A percentile compares a stretch with the other conserved stretches of the same genome.
These are phyloP conservation scores for Lagria hirta DNA, from an alignment of 2,888 invertebrate species.

Conservation along the genomic window DNA sequence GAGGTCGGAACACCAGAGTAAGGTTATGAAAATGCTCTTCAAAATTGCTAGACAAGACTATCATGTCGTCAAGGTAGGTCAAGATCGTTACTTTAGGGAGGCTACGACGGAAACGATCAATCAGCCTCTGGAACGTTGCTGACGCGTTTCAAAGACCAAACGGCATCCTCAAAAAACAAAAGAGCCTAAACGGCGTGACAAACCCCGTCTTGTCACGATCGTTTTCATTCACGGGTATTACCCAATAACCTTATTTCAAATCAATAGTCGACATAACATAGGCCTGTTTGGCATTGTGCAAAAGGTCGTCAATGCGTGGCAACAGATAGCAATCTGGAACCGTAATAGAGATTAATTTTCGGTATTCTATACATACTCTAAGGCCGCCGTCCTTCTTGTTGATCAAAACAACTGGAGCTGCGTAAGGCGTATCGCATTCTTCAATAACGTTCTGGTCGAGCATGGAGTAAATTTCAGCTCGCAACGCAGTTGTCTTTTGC, in stretches of 20 bases:
- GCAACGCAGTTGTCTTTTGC: background rate
- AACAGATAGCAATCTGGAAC: conserved; percentile 17
- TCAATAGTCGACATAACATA: conserved; percentile 27
- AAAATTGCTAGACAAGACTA: too few species aligned
- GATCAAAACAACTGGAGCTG: conserved; percentile 21
- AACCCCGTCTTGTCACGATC: conserved; percentile 29
- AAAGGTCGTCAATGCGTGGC: conserved; percentile 17
- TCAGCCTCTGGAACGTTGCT: conserved; percentile 36
- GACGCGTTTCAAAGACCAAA: conserved; percentile 36
- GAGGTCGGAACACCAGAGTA: too few species aligned
- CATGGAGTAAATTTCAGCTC: conserved; percentile 1
- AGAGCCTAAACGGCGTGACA: conserved; percentile 38
- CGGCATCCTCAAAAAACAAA: conserved; percentile 31
- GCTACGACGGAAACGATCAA: conserved; percentile 36
- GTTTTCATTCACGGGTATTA: conserved; percentile 14
- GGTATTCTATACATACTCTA: conserved; percentile 16
- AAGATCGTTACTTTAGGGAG: too few species aligned
- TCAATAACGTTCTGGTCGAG: conserved; percentile 9
- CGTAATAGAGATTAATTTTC: conserved; percentile 15
- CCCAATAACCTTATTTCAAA: conserved; percentile 25
- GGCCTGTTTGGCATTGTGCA: conserved; percentile 8
- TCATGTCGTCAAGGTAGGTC: too few species aligned
- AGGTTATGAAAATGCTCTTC: too few species aligned
- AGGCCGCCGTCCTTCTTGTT: conserved; percentile 15
- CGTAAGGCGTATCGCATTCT: conserved; percentile 19